Percentiles rank a stretch among this genome's conserved stretches.
Conservation (phyloP, 2,888 invertebrate genomes). For the Meganola albula region DNA sequence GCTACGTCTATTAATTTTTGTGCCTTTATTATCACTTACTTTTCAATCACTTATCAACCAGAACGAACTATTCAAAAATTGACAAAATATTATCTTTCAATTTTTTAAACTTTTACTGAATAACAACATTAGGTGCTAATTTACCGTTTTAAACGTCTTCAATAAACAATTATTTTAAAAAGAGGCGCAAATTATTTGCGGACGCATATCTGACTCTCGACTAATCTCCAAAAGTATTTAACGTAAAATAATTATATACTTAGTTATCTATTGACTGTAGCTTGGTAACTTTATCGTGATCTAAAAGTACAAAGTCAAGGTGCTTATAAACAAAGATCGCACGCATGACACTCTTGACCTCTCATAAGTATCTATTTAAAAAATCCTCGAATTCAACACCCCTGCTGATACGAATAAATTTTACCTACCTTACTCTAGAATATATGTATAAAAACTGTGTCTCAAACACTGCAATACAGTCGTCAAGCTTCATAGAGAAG, state of each 20-base stretch:
- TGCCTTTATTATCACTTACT: slow-evolving; percentile 44
- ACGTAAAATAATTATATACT: too few relatives aligned
- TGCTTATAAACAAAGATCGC: too few relatives aligned
- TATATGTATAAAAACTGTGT: too few relatives aligned
- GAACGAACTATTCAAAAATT: slow-evolving; percentile 29
- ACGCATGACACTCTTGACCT: too few relatives aligned
- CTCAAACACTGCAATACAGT: slow-evolving; percentile 37
- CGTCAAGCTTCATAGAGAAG: slow-evolving; percentile 41
- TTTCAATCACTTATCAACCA: slow-evolving; percentile 24
- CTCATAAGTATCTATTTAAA: too few relatives aligned
- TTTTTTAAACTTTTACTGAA: slow-evolving; percentile 24
- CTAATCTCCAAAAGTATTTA: too few relatives aligned
- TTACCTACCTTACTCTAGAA: too few relatives aligned
- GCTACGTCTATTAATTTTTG: slow-evolving; percentile 34
- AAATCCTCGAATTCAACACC: too few relatives aligned
- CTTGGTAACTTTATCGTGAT: slow-evolving; percentile 9
- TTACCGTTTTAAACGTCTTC: slow-evolving; percentile 24
- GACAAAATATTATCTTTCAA: slow-evolving; percentile 28
- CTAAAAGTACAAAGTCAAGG: slow-evolving; percentile 13
- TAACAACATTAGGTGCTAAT: slow-evolving; percentile 29
- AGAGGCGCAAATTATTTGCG: slow-evolving; percentile 13
- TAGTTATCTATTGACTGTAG: slow-evolving; percentile 11
- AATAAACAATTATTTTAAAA: slow-evolving; percentile 13
- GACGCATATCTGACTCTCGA: slow-evolving; percentile 26
- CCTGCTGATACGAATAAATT: too few relatives aligned